Evolutionary conservation across 2,113 vertebrate species (phyloP).

Genomic region (Ictalurus punctatus): DNA sequence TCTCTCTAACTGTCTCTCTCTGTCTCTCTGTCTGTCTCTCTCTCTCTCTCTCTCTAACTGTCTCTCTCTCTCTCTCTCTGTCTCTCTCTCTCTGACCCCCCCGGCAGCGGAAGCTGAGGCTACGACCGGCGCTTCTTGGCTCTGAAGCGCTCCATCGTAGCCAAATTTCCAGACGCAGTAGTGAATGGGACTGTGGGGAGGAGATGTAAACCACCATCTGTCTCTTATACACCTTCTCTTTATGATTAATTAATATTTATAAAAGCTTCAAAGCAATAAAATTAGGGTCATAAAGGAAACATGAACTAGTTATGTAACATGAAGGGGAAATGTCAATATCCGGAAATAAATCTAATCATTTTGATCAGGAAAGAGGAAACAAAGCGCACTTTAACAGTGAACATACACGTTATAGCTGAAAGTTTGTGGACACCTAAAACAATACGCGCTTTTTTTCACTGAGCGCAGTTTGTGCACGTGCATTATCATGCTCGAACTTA

Average conservation of each 20-base stretch:
- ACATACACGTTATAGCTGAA: too few species aligned
- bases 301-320: not conserved
- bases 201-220: constrained; percentile 63
- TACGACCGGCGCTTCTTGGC: constrained; percentile 79
- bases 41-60: too few species aligned
- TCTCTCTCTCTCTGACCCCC: too few species aligned
- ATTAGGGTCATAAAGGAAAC: not conserved
- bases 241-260: not conserved
- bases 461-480: too few species aligned
- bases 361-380: not conserved
- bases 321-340: not conserved
- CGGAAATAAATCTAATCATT: not conserved
- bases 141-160: constrained; percentile 71
- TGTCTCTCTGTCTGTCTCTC: too few species aligned
- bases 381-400: not conserved
- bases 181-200: constrained; percentile 63
- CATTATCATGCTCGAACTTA: too few species aligned
- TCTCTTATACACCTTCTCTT: not conserved
- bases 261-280: not conserved
- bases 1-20: too few species aligned
- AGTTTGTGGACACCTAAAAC: too few species aligned
- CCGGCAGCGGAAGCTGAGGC: constrained; percentile 75
- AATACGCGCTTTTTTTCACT: too few species aligned
- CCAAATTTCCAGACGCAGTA: constrained; percentile 76
- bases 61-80: too few species aligned